Conservation (phyloP, 2,888 invertebrate genomes). For the Ctena decussata region DNA sequence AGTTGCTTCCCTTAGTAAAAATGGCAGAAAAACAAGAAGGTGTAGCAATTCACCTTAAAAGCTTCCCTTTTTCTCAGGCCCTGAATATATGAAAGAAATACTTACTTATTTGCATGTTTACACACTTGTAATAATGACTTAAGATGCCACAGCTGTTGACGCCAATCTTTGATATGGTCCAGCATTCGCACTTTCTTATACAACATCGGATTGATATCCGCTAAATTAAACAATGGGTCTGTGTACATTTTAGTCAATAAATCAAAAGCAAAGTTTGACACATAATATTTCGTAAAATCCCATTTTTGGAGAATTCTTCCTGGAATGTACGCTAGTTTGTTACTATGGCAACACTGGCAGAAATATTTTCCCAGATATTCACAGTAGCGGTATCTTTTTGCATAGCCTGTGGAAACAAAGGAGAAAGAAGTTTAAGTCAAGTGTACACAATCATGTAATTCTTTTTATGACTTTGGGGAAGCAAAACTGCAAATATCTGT, state of each 20-base stretch:
- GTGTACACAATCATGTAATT: too few species aligned
- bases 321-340: constrained; percentile 91
- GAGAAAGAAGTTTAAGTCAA: background rate
- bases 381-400: constrained; percentile 93
- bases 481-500: too few species aligned
- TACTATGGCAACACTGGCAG: constrained; percentile 95
- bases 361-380: constrained; percentile 94
- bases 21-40: too few species aligned
- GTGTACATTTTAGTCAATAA: constrained; percentile 92
- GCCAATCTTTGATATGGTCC: constrained; percentile 89
- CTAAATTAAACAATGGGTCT: constrained; percentile 93
- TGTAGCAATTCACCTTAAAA: too few species aligned
- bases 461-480: too few species aligned
- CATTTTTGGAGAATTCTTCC: constrained; percentile 88
- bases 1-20: too few species aligned
- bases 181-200: constrained; percentile 90
- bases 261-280: constrained; percentile 93
- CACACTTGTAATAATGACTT: constrained; percentile 92
- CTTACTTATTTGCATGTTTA: constrained; percentile 90
- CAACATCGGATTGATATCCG: constrained; percentile 91
- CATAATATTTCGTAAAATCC: constrained; percentile 91
- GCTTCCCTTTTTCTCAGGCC: too few species aligned
- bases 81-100: too few species aligned
- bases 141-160: constrained; percentile 91
- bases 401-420: constrained; percentile 88